These are phyloP conservation scores for Papilio elwesi DNA, from an alignment of 2,888 invertebrate species.

Conservation along the genomic window DNA sequence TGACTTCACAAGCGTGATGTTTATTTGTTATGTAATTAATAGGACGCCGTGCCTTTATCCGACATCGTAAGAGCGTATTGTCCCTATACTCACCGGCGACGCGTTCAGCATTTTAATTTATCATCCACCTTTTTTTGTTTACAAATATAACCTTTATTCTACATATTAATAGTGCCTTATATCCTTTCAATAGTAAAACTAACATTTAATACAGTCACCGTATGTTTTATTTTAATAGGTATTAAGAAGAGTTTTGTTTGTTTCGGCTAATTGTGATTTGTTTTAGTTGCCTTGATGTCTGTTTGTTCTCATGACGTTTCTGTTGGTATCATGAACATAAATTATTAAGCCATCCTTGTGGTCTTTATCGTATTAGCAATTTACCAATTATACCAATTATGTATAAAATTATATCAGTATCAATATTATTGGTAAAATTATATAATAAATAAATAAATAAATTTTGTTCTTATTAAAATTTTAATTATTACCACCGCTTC, in stretches of 20 bases:
- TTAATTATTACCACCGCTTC: too few relatives aligned
- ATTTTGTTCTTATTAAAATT: too few relatives aligned
- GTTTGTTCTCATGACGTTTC: constrained; percentile 27
- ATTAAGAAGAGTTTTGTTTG: constrained; percentile 29
- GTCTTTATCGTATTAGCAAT: not conserved
- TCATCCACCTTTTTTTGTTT: not conserved
- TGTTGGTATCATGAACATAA: not conserved
- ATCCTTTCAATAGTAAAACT: constrained; percentile 1
- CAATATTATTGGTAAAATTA: too few relatives aligned
- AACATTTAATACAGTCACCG: constrained; percentile 11
- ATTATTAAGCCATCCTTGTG: not conserved
- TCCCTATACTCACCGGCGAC: constrained; percentile 31
- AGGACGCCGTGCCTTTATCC: constrained; percentile 27
- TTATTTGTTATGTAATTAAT: constrained; percentile 33
- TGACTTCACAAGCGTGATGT: constrained; percentile 21
- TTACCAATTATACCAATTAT: not conserved
- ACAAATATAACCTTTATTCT: constrained; percentile 20
- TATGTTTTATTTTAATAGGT: constrained; percentile 17
- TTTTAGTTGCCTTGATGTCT: constrained; percentile 19
- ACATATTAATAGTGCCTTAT: constrained; percentile 7
- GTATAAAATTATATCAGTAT: too few relatives aligned
- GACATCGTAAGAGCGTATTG: constrained; percentile 33
- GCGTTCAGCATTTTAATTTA: constrained; percentile 35
- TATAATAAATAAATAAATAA: too few relatives aligned
- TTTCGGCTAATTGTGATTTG: constrained; percentile 5